Evolutionary conservation across 2,888 invertebrate genomes (phyloP), one percentile per base, ranked within the genome.

Genomic region (Macaria liturata): DNA sequence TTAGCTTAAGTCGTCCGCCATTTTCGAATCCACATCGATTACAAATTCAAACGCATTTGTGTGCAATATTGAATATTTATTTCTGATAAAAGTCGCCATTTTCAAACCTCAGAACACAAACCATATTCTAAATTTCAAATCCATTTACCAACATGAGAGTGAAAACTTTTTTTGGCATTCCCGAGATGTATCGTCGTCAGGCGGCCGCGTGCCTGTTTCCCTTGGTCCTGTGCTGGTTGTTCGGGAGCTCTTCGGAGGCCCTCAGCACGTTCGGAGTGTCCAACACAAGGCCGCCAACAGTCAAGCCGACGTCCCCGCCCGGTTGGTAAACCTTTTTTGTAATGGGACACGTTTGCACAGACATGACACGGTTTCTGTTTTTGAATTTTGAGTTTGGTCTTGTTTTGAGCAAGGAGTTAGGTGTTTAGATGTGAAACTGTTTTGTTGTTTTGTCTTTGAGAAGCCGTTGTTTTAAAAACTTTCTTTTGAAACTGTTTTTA

Each of bases 211-310:
- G 84, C 63, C 79, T 84, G 56, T 74, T 85, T 61, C 80, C 83
- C 48, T 68, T 88, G 51, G 76, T 87, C 62, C 71, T 88, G 70
- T 76, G 80, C 42, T 85, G 84, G 70, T 71, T 88, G 49, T 83
- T 87, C 4, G 86, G 91, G 7, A 84, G 87, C 52, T 87, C 88
- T 9, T 93, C 94, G 1, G 92, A 94, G 70, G 95, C 95, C 31
- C 86, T 95, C 64, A 95, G 95, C 58, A 95, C 95, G 42, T 95
- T 95, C 72, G 95, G 95, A 46, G 95, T 95, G 70, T 93, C 94
- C 20, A 95, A 93, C 75, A 93, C 94, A 45, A 90, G 91, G 66
- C 91, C 93, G 49, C 92, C 94, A 3, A 88, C 92, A 34, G 83
- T 93, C 4, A 92, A 92, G 39, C 92, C 93, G 45, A 93, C 93